Percentiles rank a stretch among this genome's conserved stretches.
phyloP scores from a whole-genome alignment of 1,140 invertebrate genomes.

The Homarus americanus region DNA sequence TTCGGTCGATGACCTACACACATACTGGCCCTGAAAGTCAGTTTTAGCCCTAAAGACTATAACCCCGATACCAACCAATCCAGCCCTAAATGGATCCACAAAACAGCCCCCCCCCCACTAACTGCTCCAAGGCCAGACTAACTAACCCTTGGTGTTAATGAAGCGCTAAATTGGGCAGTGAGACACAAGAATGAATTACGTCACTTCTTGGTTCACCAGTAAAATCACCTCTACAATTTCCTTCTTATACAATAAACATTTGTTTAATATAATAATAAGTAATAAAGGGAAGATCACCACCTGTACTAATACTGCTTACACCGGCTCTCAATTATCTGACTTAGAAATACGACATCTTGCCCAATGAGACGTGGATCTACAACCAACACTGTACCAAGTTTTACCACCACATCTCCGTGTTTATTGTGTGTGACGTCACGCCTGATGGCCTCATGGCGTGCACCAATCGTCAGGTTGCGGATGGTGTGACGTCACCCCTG shows the following conservation, averaged over 20 bases:
- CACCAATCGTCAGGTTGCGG: constrained; percentile 22
- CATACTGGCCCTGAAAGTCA: no score
- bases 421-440: not conserved
- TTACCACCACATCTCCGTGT: not conserved
- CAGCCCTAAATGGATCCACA: no score
- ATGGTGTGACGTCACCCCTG: constrained; percentile 50
- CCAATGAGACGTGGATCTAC: not conserved
- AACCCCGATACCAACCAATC: no score
- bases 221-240: no score
- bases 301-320: constrained; percentile 54
- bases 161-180: no score
- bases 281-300: constrained; percentile 24
- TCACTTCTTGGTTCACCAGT: no score
- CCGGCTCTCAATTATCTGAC: constrained; percentile 48
- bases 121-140: no score
- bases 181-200: no score
- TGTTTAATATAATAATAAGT: not conserved
- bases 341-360: constrained; percentile 48
- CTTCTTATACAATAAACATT: not conserved
- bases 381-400: not conserved
- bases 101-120: no score
- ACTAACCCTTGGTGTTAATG: no score
- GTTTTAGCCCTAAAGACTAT: no score
- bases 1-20: no score
- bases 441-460: not conserved